phyloP scores from a whole-genome alignment of 2,888 invertebrate species.

The Apotomis betuletana region DNA sequence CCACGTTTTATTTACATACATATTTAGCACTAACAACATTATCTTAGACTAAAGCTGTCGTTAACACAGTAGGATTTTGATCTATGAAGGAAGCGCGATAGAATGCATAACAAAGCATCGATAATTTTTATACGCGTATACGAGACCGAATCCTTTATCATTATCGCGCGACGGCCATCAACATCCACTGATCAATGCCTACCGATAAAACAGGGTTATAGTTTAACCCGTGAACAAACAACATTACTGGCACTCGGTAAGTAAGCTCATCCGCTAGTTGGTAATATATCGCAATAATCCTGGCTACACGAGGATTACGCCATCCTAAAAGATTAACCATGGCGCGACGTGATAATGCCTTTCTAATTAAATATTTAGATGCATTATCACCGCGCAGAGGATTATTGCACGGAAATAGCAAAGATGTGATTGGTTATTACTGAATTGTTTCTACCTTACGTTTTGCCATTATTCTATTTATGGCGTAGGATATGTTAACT shows the following conservation, averaged over 20 bases:
- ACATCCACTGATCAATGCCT: not conserved
- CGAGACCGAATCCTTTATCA: no score
- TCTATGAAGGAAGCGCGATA: no score
- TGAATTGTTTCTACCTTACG: no score
- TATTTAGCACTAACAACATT: no score
- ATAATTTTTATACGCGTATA: no score
- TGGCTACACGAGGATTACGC: conserved; percentile 32
- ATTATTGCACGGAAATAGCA: not conserved
- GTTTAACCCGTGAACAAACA: conserved; percentile 9
- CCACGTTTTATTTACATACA: no score
- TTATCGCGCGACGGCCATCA: not conserved
- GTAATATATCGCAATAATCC: conserved; percentile 37
- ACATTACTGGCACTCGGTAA: conserved; percentile 26
- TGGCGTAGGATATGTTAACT: no score
- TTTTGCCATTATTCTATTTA: no score
- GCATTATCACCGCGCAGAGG: conserved; percentile 12
- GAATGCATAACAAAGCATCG: no score
- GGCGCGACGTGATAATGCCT: conserved; percentile 28
- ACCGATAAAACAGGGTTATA: not conserved
- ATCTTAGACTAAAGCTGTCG: no score
- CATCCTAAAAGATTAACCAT: conserved; percentile 35
- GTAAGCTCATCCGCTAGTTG: conserved; percentile 26
- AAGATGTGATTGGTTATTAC: not conserved
- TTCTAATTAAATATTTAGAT: conserved; percentile 32
- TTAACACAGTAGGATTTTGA: no score